Evolutionary conservation across 2,797 vertebrate species (phyloP).

Genomic region (Gila robusta): DNA sequence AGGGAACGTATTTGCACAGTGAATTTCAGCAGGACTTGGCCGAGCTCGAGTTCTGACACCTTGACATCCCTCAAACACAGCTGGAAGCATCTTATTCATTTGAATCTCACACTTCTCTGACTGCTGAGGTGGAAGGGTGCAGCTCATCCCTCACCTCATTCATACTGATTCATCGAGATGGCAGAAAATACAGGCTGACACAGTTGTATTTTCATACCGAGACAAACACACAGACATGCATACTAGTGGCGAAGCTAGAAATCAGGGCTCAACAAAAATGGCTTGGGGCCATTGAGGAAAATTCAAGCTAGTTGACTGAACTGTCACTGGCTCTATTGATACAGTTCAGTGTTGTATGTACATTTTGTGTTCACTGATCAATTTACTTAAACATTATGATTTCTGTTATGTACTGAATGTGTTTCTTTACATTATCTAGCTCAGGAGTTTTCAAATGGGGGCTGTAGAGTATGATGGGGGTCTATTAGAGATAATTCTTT

Average conservation of each 20-base stretch:
- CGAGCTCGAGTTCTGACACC: slow-evolving; percentile 47
- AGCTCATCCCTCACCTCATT: slow-evolving; percentile 47
- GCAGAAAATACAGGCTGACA: slow-evolving; percentile 36
- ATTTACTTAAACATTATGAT: neutral
- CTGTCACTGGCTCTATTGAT: neutral
- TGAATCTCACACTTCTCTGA: slow-evolving; percentile 52
- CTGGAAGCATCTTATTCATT: slow-evolving; percentile 52
- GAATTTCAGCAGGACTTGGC: slow-evolving; percentile 42
- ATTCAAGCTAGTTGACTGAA: neutral
- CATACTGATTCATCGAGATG: slow-evolving; percentile 34
- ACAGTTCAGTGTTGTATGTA: neutral
- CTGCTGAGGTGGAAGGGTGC: slow-evolving; percentile 47
- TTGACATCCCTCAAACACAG: slow-evolving; percentile 56
- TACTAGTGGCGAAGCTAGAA: neutral
- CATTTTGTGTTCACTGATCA: neutral
- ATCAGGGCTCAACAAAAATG: neutral
- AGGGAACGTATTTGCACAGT: slow-evolving; percentile 42
- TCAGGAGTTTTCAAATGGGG: neutral
- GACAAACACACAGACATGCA: neutral
- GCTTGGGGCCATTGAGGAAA: neutral
- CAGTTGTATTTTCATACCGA: neutral
- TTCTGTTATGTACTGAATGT: neutral
- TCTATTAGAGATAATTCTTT: neutral
- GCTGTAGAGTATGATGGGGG: neutral
- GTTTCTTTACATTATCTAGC: neutral